Evolutionary conservation across 2,888 invertebrate genomes (phyloP).

Genomic region (Emesis russula): DNA sequence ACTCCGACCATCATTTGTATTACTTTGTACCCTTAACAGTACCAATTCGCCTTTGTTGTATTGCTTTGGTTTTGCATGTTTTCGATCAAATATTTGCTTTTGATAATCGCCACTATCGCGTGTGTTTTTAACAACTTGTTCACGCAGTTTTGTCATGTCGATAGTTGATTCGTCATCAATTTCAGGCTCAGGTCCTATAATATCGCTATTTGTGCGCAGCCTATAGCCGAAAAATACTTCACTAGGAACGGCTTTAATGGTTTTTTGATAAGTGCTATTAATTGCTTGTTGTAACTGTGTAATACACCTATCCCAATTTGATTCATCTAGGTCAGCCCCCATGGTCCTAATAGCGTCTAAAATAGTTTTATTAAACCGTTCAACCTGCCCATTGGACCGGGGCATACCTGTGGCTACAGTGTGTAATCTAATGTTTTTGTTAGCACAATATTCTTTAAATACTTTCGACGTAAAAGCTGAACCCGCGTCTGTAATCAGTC

Average conservation of each 20-base stretch:
- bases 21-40: not conserved
- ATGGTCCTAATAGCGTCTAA: constrained; percentile 84
- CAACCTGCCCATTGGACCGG: constrained; percentile 87
- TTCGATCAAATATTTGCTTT: constrained; percentile 5
- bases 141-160: constrained; percentile 12
- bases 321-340: constrained; percentile 46
- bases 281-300: constrained; percentile 87
- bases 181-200: not conserved
- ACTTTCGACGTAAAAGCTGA: not conserved
- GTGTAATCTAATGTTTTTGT: constrained; percentile 28
- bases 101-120: not conserved
- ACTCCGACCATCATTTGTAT: constrained; percentile 9
- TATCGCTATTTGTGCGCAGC: not conserved
- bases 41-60: constrained; percentile 19
- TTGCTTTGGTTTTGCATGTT: not conserved
- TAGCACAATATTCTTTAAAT: not conserved
- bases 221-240: constrained; percentile 84
- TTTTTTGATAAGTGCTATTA: constrained; percentile 72
- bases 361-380: constrained; percentile 86
- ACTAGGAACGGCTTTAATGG: constrained; percentile 83
- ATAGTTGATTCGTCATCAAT: not conserved
- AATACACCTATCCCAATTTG: constrained; percentile 86
- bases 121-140: not conserved
- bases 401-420: constrained; percentile 55
- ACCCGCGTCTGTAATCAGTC: constrained; percentile 2